Evolutionary conservation across 1,140 invertebrate species (phyloP).

Genomic region (Cylas formicarius): DNA sequence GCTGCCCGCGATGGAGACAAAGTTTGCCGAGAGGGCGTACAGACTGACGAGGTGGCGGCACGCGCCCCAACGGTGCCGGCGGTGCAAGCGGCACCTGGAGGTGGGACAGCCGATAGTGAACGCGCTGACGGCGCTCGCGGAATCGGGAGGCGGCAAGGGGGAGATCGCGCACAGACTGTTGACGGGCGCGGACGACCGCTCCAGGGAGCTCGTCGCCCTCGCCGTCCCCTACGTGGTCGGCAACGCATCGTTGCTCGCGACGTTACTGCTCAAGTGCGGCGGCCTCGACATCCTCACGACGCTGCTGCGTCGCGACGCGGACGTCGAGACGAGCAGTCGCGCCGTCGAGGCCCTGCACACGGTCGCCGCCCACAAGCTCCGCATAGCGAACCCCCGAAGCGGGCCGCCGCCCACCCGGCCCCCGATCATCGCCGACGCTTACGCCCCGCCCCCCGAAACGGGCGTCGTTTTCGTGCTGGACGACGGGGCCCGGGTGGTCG

Average conservation of each 20-base stretch:
- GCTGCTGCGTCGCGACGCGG: slow-evolving; percentile 22
- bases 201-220: slow-evolving; percentile 45
- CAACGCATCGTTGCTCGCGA: slow-evolving; percentile 27
- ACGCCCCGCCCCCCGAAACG: slow-evolving; percentile 30
- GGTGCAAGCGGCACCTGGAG: slow-evolving; percentile 38
- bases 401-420: not conserved
- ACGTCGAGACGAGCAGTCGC: slow-evolving; percentile 15
- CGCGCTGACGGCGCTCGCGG: slow-evolving; percentile 44
- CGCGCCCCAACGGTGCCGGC: slow-evolving; percentile 25
- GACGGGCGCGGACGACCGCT: slow-evolving; percentile 41
- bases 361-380: slow-evolving; percentile 43
- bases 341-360: slow-evolving; percentile 37
- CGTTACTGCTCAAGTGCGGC: slow-evolving; percentile 33
- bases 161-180: slow-evolving; percentile 48
- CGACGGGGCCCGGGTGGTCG: slow-evolving; percentile 52
- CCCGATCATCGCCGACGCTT: slow-evolving; percentile 15
- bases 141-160: slow-evolving; percentile 48
- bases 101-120: slow-evolving; percentile 41
- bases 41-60: slow-evolving; percentile 21
- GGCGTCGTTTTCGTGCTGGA: slow-evolving; percentile 55
- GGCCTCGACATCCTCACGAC: slow-evolving; percentile 33
- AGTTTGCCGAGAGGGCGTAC: slow-evolving; percentile 28
- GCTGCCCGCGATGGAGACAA: slow-evolving; percentile 33
- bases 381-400: slow-evolving; percentile 20
- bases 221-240: slow-evolving; percentile 49